Base-by-base conservation (phyloP, 2,797 vertebrate species). In the Onychomys leucogaster region DNA sequence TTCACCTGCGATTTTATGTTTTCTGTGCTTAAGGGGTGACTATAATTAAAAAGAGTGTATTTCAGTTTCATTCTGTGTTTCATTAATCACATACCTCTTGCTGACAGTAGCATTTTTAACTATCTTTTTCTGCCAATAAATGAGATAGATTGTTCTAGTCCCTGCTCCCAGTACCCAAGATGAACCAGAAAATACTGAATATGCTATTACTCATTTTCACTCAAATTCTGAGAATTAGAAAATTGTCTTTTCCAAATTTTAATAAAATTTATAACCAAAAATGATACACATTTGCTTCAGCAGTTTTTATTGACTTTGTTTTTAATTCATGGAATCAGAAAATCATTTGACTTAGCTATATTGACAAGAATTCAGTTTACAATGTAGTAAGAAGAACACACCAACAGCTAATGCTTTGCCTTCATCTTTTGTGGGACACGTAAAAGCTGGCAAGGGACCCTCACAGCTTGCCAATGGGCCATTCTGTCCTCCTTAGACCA, bases 291-390 rank as follows among this genome's bases (percentile, higher is more conserved):
- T 57, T 94, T 95, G 23, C 84, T 93, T 95, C 57, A 83, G n/a
- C 2, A 49, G 25, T 90, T 85, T 94, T 95, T 91, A 83, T 78
- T 75, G 37, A 21, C 94, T 94, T 76, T 69, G 57, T 78, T 95
- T 96, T 81, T 76, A 80, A 94, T 57, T 89, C 17, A 13, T 94
- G 46, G 49, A 90, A 75, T 91, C 43, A 96, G 61, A 95, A 89
- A 92, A 65, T 29, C 63, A 87, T 7, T 81, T 89, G 46, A 32
- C 84, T 95, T 81, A 82, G 76, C 75, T 73, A 49, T 43, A 49
- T 43, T 83, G 75, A 34, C 90, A 94, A 78, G 69, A 67, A 89
- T 88, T 84, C 61, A 63, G 86, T 93, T 91, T 83, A 80, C 16
- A 65, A 17, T 69, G 89, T 84, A 59, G 29, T 73, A 78, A 85